phyloP scores from a whole-genome alignment of 2,797 vertebrate genomes.

The Phalloptychus januarius region DNA sequence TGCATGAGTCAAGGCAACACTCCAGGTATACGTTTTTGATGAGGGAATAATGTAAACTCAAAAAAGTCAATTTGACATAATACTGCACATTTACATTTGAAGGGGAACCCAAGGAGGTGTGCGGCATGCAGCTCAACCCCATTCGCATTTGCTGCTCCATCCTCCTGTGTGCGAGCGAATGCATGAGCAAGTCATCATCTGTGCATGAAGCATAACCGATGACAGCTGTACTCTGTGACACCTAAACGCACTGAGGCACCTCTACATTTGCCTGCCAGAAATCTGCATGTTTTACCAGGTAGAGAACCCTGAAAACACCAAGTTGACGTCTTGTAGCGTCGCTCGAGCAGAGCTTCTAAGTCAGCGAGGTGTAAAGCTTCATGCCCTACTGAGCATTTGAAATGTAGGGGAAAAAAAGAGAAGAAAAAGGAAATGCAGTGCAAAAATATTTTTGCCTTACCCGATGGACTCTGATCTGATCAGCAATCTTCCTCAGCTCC shows the following conservation, averaged over 20 bases:
- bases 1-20: too few species aligned
- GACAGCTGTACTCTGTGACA: conserved; percentile 65
- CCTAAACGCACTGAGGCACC: conserved; percentile 48
- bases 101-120: conserved; percentile 48
- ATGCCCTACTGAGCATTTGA: conserved; percentile 28
- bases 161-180: conserved; percentile 35
- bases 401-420: conserved; percentile 3
- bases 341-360: conserved; percentile 40
- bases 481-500: conserved; percentile 74
- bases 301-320: conserved; percentile 75
- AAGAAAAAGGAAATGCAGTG: conserved; percentile 6
- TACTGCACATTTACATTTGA: conserved; percentile 29
- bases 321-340: conserved; percentile 68
- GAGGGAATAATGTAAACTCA: too few species aligned
- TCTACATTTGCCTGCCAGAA: conserved; percentile 66
- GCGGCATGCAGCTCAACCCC: conserved; percentile 41
- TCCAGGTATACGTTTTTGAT: too few species aligned
- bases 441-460: conserved; percentile 50
- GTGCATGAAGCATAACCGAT: conserved; percentile 55
- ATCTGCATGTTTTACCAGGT: conserved; percentile 67
- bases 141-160: conserved; percentile 31
- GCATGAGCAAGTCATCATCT: conserved; percentile 52
- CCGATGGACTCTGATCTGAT: conserved; percentile 77
- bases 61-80: too few species aligned
- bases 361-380: conserved; percentile 57